Base-by-base conservation (phyloP, 2,113 vertebrate genomes). In the Istiophorus platypterus region DNA sequence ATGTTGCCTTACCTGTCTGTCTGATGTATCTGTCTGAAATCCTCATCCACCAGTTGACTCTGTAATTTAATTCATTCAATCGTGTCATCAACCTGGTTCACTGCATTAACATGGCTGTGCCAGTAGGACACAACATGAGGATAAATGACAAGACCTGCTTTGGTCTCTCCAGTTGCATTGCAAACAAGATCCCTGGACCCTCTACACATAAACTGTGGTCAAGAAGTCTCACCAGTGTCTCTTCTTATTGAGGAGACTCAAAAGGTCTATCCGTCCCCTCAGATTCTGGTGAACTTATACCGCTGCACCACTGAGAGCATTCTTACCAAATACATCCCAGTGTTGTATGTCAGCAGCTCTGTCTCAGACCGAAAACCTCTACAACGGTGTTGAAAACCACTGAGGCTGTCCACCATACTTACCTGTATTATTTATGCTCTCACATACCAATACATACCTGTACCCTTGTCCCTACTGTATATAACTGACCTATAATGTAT, bases 1-100 rank as follows among this genome's bases (percentile, higher is more conserved):
- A 76, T 79, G 88, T 13, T 73, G 76, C 47, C 66, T 34, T 22
- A 81, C 56, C 82, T 74, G 80, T 76, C 56, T 65, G 22, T 54
- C 8, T 12, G n/a, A 51, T 47, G 13, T 12, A 41, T 68, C 42
- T 52, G 29, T 63, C 75, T 51, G 42, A 22, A 34, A 51, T 70
- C 68, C 34, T 81, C 37, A 64, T 18, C 27, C 72, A 80, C 45
- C 59, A 68, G 73, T 62, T 76, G 74, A 82, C 78, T 69, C 67
- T 47, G 45, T 45, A 42, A 69, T 74, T 24, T 57, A 52, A 70
- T 58, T 31, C 62, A 75, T 26, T 67, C 67, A 39, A 66, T 84
- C 65, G 64, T 72, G 63, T 86, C 58, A 66, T 82, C 49, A 81
- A 63, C 49, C 49, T 71, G 47, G 71, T 45, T 81, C 51, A 77